Evolutionary conservation across 2,797 vertebrate species (phyloP).

Genomic region (Thripadectes ignobilis): DNA sequence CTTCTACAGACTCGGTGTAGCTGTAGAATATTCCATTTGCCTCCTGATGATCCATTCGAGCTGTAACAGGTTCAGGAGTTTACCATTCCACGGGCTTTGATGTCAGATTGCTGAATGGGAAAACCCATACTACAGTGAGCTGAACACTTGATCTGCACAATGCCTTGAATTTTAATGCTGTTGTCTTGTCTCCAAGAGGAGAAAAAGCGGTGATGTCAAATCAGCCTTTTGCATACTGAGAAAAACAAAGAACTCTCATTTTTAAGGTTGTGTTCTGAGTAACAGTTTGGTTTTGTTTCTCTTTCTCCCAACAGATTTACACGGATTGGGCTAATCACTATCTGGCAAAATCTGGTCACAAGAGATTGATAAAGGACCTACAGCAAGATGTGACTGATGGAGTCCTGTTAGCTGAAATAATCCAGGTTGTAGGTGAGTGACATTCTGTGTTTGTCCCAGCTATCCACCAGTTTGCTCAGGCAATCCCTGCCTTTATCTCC

Average conservation of each 20-base stretch:
- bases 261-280: not conserved
- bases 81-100: slow-evolving; percentile 78
- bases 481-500: not conserved
- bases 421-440: slow-evolving; percentile 95
- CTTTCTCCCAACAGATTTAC: slow-evolving; percentile 87
- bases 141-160: slow-evolving; percentile 81
- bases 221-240: not conserved
- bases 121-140: slow-evolving; percentile 68
- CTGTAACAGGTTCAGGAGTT: slow-evolving; percentile 75
- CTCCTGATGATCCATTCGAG: slow-evolving; percentile 65
- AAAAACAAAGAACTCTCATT: not conserved
- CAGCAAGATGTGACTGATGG: slow-evolving; percentile 97
- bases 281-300: not conserved
- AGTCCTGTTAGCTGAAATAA: slow-evolving; percentile 95
- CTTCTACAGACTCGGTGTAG: not conserved
- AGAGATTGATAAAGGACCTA: slow-evolving; percentile 95
- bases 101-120: slow-evolving; percentile 82
- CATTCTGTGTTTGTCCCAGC: not conserved
- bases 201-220: not conserved
- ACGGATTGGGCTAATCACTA: slow-evolving; percentile 99
- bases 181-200: slow-evolving; percentile 65
- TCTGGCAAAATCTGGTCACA: slow-evolving; percentile 94
- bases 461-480: not conserved
- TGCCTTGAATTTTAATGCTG: slow-evolving; percentile 85
- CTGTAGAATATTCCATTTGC: slow-evolving; percentile 78